Percentiles rank a stretch among this genome's conserved stretches.
phyloP scores from a whole-genome alignment of 2,113 vertebrate genomes.

The Dunckerocampus dactyliophorus region DNA sequence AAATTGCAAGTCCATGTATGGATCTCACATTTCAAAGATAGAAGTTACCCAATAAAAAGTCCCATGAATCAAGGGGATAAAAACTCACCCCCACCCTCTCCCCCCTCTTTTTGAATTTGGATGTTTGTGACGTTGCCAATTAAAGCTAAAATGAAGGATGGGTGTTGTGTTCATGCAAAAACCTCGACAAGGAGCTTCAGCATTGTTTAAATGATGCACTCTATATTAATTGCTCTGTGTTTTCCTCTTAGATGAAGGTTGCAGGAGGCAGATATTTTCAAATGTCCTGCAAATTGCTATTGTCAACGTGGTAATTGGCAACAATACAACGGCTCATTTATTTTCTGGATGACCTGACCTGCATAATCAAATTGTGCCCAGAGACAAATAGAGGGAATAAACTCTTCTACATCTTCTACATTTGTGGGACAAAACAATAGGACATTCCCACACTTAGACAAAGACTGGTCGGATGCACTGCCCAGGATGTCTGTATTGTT shows the following conservation, averaged over 20 bases:
- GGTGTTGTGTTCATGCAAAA: too few relatives aligned
- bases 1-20: too few relatives aligned
- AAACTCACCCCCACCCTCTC: too few relatives aligned
- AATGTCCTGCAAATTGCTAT: constrained; percentile 2
- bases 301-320: constrained; percentile 1
- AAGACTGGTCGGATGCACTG: not conserved
- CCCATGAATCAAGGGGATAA: too few relatives aligned
- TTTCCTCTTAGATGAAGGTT: not conserved
- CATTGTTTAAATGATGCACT: not conserved
- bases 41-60: too few relatives aligned
- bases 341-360: constrained; percentile 7
- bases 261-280: constrained; percentile 1
- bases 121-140: too few relatives aligned
- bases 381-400: not conserved
- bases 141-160: too few relatives aligned
- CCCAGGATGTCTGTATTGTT: not conserved
- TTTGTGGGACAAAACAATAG: not conserved
- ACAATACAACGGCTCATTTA: constrained; percentile 1
- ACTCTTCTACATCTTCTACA: not conserved
- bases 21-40: too few relatives aligned
- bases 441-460: not conserved
- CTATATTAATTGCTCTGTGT: not conserved
- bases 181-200: too few relatives aligned
- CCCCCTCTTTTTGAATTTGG: too few relatives aligned
- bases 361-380: not conserved